Evolutionary conservation across 2,113 vertebrate genomes (phyloP), one percentile per base, ranked within the genome.

Genomic region (Colius striatus): DNA sequence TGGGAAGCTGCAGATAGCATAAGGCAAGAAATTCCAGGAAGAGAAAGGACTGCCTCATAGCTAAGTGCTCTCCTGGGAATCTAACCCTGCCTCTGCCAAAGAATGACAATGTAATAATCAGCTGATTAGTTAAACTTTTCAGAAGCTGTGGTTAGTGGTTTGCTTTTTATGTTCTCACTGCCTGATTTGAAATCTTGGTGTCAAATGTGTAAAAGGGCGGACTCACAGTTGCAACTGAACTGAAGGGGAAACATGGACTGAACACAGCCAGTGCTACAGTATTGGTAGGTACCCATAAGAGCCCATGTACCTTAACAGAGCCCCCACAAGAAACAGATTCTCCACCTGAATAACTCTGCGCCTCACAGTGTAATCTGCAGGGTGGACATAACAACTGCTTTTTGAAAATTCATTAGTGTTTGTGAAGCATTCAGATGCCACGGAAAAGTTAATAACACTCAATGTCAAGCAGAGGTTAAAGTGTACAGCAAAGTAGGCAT

Each of bases 231-330:
- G 79, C 77, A 72, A 9, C 9, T 16, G 67, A 82, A 63, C 20
- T 5, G 38, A 58, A 68, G 0, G 0, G 43, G 51, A 65, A 23
- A 45, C 1, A 1, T 2, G 2, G 53, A 26, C 34, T 34, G 38
- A 71, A 55, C 29, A 6, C 2, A 2, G 60, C 45, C 81, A 45
- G 57, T 45, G 32, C 65, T 11, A 6, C n/a, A 26, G 51, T 3
- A 30, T 48, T 27, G 27, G 6, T 20, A 47, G 60, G n/a, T 23
- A 60, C 19, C 50, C 1, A 0, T 25, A n/a, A 10, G 72, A 41
- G 41, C 29, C 41, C 2, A 1, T 7, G 20, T 32, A 43, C 48
- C 38, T 26, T 32, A 55, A 4, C 3, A 55, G 77, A 92, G 43
- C 11, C 27, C 17, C 12, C 19, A 41, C n/a, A 75, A 29, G 6